A percentile compares a stretch with the other conserved stretches of the same genome.
phyloP scores from a whole-genome alignment of 2,113 vertebrate species.

The Mohoua ochrocephala region DNA sequence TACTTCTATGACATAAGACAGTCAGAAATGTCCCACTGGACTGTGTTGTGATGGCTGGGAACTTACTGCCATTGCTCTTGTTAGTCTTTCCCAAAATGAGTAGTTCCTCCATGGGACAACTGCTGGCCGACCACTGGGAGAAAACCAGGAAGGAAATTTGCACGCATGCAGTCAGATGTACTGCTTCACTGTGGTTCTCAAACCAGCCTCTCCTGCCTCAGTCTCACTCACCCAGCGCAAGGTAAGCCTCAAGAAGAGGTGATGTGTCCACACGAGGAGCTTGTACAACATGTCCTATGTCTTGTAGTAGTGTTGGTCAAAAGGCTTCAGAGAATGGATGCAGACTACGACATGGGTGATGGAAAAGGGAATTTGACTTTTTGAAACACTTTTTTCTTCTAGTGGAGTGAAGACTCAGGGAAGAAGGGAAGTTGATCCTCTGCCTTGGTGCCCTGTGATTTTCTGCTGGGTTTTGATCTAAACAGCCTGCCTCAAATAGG shows the following conservation, averaged over 20 bases:
- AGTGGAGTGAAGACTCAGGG: not conserved
- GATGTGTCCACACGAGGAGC: not conserved
- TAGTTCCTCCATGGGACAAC: not conserved
- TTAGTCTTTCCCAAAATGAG: not conserved
- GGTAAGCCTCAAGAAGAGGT: not conserved
- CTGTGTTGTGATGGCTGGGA: not conserved
- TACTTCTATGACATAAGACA: not conserved
- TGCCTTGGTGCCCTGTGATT: not conserved
- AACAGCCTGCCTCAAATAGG: not conserved
- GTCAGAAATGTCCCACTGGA: not conserved
- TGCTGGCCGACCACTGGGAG: not conserved
- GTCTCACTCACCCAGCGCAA: not conserved
- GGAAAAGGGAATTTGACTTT: not conserved
- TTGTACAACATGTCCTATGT: not conserved
- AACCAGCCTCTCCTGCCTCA: not conserved
- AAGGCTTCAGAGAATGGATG: not conserved
- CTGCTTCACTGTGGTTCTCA: not conserved
- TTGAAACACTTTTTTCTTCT: not conserved
- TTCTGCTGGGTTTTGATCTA: not conserved
- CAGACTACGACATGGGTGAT: not conserved
- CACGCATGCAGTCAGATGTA: not conserved
- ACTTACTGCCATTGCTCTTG: not conserved
- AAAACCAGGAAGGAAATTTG: not conserved
- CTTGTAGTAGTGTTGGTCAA: accelerated
- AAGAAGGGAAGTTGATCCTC: not conserved